Percentiles rank a stretch among this genome's conserved stretches.
phyloP scores from a whole-genome alignment of 2,113 vertebrate genomes.

The Pseudolaguvia tuberculata region DNA sequence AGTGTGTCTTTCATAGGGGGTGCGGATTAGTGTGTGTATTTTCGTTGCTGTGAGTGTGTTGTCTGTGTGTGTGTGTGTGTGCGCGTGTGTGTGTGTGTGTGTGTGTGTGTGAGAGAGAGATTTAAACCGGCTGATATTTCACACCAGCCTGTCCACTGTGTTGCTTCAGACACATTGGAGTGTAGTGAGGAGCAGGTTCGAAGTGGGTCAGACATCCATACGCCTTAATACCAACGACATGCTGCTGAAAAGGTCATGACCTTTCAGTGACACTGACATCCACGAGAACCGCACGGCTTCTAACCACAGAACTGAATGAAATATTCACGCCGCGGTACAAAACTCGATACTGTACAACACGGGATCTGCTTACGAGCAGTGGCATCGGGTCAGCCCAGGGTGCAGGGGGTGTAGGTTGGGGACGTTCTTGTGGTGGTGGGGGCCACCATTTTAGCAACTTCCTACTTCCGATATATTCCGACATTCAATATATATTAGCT shows the following conservation, averaged over 20 bases:
- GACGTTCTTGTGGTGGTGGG: too few species aligned
- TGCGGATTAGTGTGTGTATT: too few species aligned
- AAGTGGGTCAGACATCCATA: slow-evolving; percentile 23
- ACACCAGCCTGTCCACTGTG: slow-evolving; percentile 28
- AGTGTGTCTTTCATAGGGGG: too few species aligned
- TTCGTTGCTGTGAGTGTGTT: too few species aligned
- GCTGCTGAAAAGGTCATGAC: neutral
- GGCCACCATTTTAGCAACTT: too few species aligned
- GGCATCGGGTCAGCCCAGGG: too few species aligned
- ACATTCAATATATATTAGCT: too few species aligned
- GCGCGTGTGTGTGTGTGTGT: slow-evolving; percentile 2
- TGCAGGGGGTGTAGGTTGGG: too few species aligned
- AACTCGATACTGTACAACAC: neutral
- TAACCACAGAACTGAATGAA: neutral
- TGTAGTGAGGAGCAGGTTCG: slow-evolving; percentile 8
- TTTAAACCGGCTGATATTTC: slow-evolving; percentile 40
- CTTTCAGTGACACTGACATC: slow-evolving; percentile 3
- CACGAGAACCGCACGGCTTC: neutral
- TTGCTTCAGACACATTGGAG: slow-evolving; percentile 26
- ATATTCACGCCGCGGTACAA: neutral
- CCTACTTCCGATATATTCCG: too few species aligned
- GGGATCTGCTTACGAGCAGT: neutral
- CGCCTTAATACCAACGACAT: slow-evolving; percentile 8
- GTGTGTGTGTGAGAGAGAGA: slow-evolving; percentile 6
- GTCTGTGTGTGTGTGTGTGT: slow-evolving; percentile 8